A percentile compares a stretch with the other conserved stretches of the same genome.
phyloP scores from a whole-genome alignment of 1,140 invertebrate genomes.

The Macrobrachium nipponense region DNA sequence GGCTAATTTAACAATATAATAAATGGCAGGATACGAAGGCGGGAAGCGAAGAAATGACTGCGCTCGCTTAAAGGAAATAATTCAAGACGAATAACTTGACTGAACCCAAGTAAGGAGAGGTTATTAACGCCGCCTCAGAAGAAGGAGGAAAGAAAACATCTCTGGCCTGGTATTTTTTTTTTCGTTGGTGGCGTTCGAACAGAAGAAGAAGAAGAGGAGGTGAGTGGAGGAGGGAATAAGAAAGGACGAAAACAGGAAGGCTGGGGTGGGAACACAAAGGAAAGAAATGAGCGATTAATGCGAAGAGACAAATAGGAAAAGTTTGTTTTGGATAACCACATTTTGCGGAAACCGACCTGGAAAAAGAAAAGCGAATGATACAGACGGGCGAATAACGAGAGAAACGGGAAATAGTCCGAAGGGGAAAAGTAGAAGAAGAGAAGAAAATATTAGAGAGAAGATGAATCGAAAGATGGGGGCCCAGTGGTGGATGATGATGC shows the following conservation, averaged over 20 bases:
- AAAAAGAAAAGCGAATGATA: neutral
- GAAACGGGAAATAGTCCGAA: neutral
- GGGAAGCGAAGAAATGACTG: too few relatives aligned
- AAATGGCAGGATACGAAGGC: too few relatives aligned
- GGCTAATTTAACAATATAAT: too few relatives aligned
- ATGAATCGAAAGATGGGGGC: neutral
- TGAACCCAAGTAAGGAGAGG: too few relatives aligned
- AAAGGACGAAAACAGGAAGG: neutral
- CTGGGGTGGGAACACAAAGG: too few relatives aligned
- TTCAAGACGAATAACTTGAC: too few relatives aligned
- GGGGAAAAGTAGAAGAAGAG: neutral
- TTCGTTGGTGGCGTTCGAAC: neutral
- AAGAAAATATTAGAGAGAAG: slow-evolving; percentile 12
- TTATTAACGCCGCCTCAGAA: neutral
- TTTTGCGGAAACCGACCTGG: neutral
- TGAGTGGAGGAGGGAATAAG: neutral
- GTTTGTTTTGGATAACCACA: neutral
- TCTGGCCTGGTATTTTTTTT: neutral
- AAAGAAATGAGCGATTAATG: too few relatives aligned
- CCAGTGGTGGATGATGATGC: neutral
- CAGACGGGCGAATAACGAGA: neutral
- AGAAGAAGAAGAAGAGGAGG: neutral
- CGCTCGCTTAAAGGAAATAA: too few relatives aligned
- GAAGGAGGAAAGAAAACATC: neutral
- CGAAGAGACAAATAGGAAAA: neutral